Conservation (phyloP, 2,888 invertebrate genomes). For the Caenorhabditis wallacei region DNA sequence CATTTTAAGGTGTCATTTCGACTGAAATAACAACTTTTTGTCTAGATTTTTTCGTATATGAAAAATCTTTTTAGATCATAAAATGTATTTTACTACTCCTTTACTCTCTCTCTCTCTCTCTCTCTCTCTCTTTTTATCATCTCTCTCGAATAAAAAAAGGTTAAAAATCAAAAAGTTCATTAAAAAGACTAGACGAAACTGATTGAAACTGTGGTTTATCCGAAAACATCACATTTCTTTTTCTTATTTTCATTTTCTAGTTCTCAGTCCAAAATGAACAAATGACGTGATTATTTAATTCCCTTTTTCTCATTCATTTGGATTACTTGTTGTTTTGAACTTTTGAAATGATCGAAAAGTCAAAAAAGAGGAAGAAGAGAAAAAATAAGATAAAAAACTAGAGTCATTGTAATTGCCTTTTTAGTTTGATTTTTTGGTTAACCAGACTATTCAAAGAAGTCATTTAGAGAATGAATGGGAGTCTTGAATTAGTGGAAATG, state of each 20-base stretch:
- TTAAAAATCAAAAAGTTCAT: slow-evolving; percentile 8
- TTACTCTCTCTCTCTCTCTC: too few relatives aligned
- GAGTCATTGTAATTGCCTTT: not conserved
- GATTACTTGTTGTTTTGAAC: slow-evolving; percentile 19
- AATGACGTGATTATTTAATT: slow-evolving; percentile 18
- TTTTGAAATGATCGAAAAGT: slow-evolving; percentile 25
- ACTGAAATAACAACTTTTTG: not conserved
- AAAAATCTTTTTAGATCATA: too few relatives aligned
- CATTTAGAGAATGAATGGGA: not conserved
- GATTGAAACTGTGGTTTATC: not conserved
- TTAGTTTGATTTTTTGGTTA: not conserved
- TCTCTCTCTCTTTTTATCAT: too few relatives aligned
- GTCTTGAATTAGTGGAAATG: not conserved
- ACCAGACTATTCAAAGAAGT: not conserved
- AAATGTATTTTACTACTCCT: too few relatives aligned
- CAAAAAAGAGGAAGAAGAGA: slow-evolving; percentile 17
- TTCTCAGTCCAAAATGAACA: slow-evolving; percentile 1
- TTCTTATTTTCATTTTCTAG: not conserved
- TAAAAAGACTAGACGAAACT: slow-evolving; percentile 1
- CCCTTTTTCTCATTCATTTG: not conserved
- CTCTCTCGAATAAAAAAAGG: not conserved
- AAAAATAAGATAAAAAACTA: not conserved
- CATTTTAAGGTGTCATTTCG: not conserved
- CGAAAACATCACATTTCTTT: not conserved
- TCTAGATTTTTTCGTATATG: too few relatives aligned